Base-by-base conservation (phyloP, 1,140 invertebrate genomes). In the Heterodera schachtii region DNA sequence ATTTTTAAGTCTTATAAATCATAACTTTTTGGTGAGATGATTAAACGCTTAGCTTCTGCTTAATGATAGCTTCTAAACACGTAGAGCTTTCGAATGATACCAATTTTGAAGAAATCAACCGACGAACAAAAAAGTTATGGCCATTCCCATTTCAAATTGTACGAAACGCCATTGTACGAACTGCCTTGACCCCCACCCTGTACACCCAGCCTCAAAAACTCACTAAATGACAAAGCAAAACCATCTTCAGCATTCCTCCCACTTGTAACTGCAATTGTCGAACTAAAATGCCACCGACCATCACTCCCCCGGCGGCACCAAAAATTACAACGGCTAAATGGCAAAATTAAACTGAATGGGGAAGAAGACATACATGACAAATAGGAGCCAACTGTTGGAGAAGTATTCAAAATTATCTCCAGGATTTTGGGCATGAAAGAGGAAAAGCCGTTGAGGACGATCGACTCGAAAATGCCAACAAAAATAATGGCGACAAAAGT, bases 361-460 rank as follows among this genome's bases (percentile, higher is more conserved):
- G 13, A n/a, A 1, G 6, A n/a, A 5, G 11, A 70, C 82, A 83
- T 84, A 89, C 87, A 90, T 6, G 89, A 89, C 21, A 89, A 79
- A 78, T 90, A 89, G 0, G 86, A 82, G 5, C 84, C 89, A 49
- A 83, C 80, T 3, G 88, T 86, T 11, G 88, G 88, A 46, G 86
- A 88, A 67, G 87, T 89, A 47, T 82, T 87, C 41, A 89, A 73
- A 19, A 89, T 78, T 3, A 88, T 86, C 79, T 89, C 89, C 71
- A 89, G 77, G 76, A 89, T 89, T 81, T 89, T 89, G 9, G 88
- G 88, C 88, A 89, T 89, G 74, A 89, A 89, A 1, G 88, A 89
- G 67, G 88, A 84, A 73, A 89, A 89, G 19, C 88, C 88, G 66
- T 89, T 89, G 80, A 89, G 87, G 69, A 89, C 83, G 79, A 89